phyloP scores from a whole-genome alignment of 2,113 vertebrate genomes.

The Dromaius novaehollandiae region DNA sequence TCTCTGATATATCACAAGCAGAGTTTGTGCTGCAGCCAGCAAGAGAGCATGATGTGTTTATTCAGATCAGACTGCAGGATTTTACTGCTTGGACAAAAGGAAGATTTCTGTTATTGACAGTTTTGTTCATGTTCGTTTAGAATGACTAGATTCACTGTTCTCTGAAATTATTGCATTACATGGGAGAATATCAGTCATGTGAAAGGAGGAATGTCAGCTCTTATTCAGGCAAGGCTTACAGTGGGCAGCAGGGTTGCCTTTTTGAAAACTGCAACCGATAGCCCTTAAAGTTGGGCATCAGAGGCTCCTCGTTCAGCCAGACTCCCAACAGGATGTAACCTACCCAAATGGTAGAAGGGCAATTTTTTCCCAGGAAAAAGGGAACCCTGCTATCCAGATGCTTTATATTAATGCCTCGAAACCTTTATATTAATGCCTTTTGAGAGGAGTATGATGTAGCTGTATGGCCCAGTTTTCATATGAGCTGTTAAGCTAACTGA shows the following conservation, averaged over 20 bases:
- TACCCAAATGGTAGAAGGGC: not conserved
- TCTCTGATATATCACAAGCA: not conserved
- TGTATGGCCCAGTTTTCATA: not conserved
- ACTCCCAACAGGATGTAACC: not conserved
- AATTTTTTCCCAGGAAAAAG: not conserved
- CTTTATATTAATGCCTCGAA: not conserved
- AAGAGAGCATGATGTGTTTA: not conserved
- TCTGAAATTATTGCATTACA: not conserved
- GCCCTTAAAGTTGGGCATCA: not conserved
- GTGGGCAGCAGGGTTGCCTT: not conserved
- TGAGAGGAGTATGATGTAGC: not conserved
- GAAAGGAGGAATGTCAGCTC: not conserved
- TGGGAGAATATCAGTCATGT: not conserved
- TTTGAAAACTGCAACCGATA: not conserved
- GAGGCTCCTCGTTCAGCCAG: not conserved
- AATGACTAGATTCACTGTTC: not conserved
- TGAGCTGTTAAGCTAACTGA: not conserved
- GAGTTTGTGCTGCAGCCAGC: not conserved
- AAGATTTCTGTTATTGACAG: not conserved
- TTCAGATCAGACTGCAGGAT: not conserved
- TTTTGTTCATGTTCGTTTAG: not conserved
- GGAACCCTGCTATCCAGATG: not conserved
- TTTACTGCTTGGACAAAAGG: not conserved
- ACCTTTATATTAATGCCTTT: not conserved
- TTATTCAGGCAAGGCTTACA: not conserved